These are phyloP conservation scores for Atta cephalotes DNA, from an alignment of 1,140 invertebrate genomes.

Conservation along the genomic window DNA sequence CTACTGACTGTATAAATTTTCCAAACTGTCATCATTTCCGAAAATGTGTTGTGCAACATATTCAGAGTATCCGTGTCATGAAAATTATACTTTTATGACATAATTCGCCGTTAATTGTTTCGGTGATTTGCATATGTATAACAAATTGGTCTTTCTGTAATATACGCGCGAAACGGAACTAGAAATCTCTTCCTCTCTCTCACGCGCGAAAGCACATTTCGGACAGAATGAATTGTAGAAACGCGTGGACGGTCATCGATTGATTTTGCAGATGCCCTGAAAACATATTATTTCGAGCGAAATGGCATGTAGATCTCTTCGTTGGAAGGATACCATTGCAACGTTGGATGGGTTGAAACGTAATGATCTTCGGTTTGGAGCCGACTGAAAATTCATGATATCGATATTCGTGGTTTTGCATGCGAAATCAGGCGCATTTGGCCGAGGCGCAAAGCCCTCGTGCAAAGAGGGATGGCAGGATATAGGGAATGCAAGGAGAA, in stretches of 20 bases:
- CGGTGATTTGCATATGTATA: neutral
- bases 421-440: conserved; percentile 61
- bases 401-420: conserved; percentile 68
- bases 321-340: neutral
- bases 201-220: neutral
- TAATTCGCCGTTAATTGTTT: conserved; percentile 41
- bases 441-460: conserved; percentile 43
- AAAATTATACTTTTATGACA: conserved; percentile 33
- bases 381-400: conserved; percentile 62
- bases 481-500: neutral
- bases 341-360: neutral
- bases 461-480: conserved; percentile 28
- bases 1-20: conserved; percentile 20
- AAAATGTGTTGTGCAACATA: neutral
- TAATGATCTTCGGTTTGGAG: conserved; percentile 49
- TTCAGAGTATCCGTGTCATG: neutral
- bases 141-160: conserved; percentile 35
- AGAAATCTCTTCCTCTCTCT: neutral
- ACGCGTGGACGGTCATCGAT: neutral
- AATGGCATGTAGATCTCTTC: conserved; percentile 48
- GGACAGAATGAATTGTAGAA: neutral
- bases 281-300: conserved; percentile 49
- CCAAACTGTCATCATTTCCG: conserved; percentile 22
- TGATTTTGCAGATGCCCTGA: conserved; percentile 6
- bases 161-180: neutral